A percentile compares a stretch with the other conserved stretches of the same genome.
Evolutionary conservation across 2,113 vertebrate species (phyloP).

Genomic region (Bubo bubo): DNA sequence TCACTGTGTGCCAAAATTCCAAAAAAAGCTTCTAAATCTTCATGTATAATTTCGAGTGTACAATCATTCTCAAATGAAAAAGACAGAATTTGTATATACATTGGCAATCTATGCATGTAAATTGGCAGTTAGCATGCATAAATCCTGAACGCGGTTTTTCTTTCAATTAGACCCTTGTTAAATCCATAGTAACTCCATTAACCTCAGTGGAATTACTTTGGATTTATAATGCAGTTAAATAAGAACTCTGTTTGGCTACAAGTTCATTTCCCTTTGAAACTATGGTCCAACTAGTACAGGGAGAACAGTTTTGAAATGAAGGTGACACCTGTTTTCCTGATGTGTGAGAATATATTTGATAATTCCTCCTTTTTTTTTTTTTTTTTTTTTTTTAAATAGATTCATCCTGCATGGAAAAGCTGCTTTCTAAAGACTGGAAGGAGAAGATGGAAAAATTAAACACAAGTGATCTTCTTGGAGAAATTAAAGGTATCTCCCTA

Average conservation of each 20-base stretch:
- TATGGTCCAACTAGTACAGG: background rate
- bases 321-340: background rate
- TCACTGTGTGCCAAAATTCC: conserved; percentile 60
- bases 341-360: background rate
- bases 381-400: conserved; percentile 74
- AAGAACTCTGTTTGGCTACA: background rate
- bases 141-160: conserved; percentile 47
- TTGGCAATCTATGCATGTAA: conserved; percentile 55
- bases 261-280: conserved; percentile 35
- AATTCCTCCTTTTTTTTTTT: background rate
- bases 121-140: conserved; percentile 62
- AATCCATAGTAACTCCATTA: conserved; percentile 65
- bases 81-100: conserved; percentile 53
- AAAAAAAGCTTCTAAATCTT: conserved; percentile 62
- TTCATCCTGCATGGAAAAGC: conserved; percentile 95
- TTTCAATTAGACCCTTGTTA: conserved; percentile 64
- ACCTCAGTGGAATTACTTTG: conserved; percentile 51
- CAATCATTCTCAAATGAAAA: conserved; percentile 61
- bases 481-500: conserved; percentile 91
- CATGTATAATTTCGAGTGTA: conserved; percentile 47
- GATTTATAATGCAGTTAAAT: conserved; percentile 54
- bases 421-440: conserved; percentile 99
- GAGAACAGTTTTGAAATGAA: background rate
- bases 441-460: conserved; percentile 99
- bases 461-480: conserved; percentile 93